Conservation (phyloP, 2,113 vertebrate species). For the Chascanopsetta lugubris region DNA sequence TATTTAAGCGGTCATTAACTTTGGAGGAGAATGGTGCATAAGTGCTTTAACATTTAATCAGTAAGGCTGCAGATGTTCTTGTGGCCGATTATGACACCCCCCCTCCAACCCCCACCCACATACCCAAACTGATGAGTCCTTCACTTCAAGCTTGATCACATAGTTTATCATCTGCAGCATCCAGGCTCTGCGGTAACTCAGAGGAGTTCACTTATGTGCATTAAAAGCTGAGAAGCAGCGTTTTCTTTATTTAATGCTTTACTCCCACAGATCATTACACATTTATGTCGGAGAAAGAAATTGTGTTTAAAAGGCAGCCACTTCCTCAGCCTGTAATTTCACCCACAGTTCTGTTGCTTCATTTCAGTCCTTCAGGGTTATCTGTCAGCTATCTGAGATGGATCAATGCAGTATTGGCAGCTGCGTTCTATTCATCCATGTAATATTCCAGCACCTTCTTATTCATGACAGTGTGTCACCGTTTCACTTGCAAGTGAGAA, state of each 20-base stretch:
- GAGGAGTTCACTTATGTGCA: background rate
- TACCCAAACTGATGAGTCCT: background rate
- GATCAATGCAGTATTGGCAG: too few species aligned
- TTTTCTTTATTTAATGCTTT: background rate
- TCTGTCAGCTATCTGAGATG: background rate
- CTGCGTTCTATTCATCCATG: too few species aligned
- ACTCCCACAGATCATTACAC: background rate
- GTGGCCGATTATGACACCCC: constrained; percentile 4
- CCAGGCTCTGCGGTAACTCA: too few species aligned
- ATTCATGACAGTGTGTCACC: too few species aligned
- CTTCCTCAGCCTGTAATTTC: background rate
- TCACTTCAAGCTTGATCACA: background rate
- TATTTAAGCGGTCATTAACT: constrained; percentile 16
- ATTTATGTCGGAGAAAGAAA: too few species aligned
- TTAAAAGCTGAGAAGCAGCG: background rate
- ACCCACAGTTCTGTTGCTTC: background rate
- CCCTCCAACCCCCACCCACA: background rate
- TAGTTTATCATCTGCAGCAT: background rate
- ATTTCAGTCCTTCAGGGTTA: background rate
- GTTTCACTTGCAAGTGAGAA: too few species aligned
- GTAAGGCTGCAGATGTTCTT: constrained; percentile 14
- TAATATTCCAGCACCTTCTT: too few species aligned
- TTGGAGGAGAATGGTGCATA: background rate
- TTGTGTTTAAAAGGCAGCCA: background rate
- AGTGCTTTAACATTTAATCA: constrained; percentile 60